Base-by-base conservation (phyloP, 92 coral and sea anemone genomes). In the Micromussa lordhowensis region DNA sequence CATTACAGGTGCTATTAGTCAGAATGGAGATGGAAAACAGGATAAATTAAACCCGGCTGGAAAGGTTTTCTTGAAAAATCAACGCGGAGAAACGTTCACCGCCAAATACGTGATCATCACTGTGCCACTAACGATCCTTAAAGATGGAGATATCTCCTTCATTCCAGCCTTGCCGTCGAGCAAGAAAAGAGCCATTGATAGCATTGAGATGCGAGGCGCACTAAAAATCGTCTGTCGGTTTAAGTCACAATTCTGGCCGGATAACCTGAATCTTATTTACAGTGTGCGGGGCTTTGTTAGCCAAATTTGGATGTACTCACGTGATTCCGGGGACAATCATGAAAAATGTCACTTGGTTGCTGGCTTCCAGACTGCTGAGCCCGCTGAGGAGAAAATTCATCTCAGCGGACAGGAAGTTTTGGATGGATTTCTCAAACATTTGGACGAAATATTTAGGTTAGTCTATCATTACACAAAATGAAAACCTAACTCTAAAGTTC, bases 291-390 rank as follows among this genome's bases (percentile, higher is more conserved):
- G 90, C 7, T 79, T 87, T 22, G 64, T 96, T 34, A 84, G 95
- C 84, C 98, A 96, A 90, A 83, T 98, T 79, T 98, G 99, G 99
- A 93, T 94, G 88, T 93, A 94, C 88, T 87, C 98, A 35, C 94
- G 93, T 86, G 95, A 93, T 72, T 91, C 96, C 7, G 71, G 32
- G 16, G 76, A 63, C 83, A 91, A 85, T 79, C 90, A 89, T 28
- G 98, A 96, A 18, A 90, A 93, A 80, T 98, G 96, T 87, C 95
- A 98, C 88, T 82, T 98, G 86, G 93, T 88, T 51, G 94, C 95
- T 34, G 99, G 99, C 51, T 98, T 98, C 75, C 86, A 89, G 88
- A 96, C 98, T 53, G 98, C 95, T 59, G 96, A 86, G 26, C 88
- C 80, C 49, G 99, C 99, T 14, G 95, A 92, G 44, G 85, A 88